Conservation (phyloP, 2,797 vertebrate genomes). For the Notolepis coatsorum region DNA sequence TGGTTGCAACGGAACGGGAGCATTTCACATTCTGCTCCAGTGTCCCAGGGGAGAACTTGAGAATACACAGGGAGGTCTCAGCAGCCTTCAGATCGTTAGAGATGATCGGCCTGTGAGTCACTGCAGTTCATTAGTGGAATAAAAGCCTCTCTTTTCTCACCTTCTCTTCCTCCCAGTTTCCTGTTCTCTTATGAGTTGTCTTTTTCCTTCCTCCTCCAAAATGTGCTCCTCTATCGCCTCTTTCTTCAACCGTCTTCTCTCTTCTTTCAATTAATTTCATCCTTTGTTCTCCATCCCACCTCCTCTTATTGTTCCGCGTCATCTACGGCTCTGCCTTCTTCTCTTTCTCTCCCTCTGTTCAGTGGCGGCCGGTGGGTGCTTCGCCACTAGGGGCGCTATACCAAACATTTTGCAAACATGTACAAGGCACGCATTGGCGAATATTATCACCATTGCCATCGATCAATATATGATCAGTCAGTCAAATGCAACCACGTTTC, state of each 20-base stretch:
- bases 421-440: too few species aligned
- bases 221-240: slow-evolving; percentile 16
- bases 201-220: slow-evolving; percentile 16
- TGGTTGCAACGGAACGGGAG: background rate
- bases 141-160: slow-evolving; percentile 60
- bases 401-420: too few species aligned
- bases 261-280: slow-evolving; percentile 11
- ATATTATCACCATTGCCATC: too few species aligned
- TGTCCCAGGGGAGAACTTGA: background rate
- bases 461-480: too few species aligned
- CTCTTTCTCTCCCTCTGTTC: slow-evolving; percentile 22
- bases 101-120: slow-evolving; percentile 48
- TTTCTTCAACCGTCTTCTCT: slow-evolving; percentile 37
- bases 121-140: slow-evolving; percentile 63
- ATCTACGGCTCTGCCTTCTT: background rate
- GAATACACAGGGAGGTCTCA: slow-evolving; percentile 24
- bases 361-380: too few species aligned
- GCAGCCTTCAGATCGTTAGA: slow-evolving; percentile 31
- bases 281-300: slow-evolving; percentile 8
- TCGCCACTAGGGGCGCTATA: too few species aligned
- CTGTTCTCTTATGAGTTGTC: slow-evolving; percentile 12
- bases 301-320: slow-evolving; percentile 38
- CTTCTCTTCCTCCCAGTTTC: slow-evolving; percentile 9
- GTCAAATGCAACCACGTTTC: too few species aligned
- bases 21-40: slow-evolving; percentile 11